These are phyloP conservation scores for Heliopora coerulea DNA, from an alignment of 92 coral and sea anemone genomes.

Conservation along the genomic window DNA sequence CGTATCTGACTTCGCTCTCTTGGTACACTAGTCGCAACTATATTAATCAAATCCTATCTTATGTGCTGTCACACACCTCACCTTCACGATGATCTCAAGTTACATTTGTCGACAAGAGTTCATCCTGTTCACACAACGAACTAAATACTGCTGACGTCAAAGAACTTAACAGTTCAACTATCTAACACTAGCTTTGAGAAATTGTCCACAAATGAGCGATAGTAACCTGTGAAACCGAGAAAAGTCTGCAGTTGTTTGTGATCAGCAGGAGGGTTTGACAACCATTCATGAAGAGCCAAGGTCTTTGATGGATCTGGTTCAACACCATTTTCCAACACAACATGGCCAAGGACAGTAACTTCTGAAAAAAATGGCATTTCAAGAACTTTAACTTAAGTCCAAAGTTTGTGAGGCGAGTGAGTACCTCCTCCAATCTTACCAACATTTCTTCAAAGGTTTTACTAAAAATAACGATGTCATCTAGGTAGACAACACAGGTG, in stretches of 20 bases:
- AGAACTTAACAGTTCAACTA: too few species aligned
- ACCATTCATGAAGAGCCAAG: slow-evolving; percentile 32
- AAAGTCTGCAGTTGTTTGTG: neutral
- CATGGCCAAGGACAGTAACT: slow-evolving; percentile 39
- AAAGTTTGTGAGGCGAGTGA: slow-evolving; percentile 28
- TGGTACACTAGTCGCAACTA: too few species aligned
- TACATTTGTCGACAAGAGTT: too few species aligned
- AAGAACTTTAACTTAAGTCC: slow-evolving; percentile 51
- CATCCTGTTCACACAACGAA: too few species aligned
- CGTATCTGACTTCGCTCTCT: too few species aligned
- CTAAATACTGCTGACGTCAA: too few species aligned
- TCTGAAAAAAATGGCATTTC: slow-evolving; percentile 48
- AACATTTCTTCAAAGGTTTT: slow-evolving; percentile 45
- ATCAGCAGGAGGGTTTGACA: too few species aligned
- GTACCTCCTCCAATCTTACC: slow-evolving; percentile 34
- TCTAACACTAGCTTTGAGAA: slow-evolving; percentile 38
- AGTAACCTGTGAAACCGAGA: slow-evolving; percentile 48
- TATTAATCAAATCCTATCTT: too few species aligned
- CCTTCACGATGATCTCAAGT: too few species aligned
- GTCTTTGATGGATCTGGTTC: slow-evolving; percentile 49
- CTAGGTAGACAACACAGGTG: slow-evolving; percentile 40
- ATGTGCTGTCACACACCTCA: too few species aligned
- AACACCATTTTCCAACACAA: slow-evolving; percentile 32
- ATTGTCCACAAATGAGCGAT: slow-evolving; percentile 40
- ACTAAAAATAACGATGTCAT: slow-evolving; percentile 47